Evolutionary conservation across 2,888 invertebrate species (phyloP).

Genomic region (Hipparchia semele): DNA sequence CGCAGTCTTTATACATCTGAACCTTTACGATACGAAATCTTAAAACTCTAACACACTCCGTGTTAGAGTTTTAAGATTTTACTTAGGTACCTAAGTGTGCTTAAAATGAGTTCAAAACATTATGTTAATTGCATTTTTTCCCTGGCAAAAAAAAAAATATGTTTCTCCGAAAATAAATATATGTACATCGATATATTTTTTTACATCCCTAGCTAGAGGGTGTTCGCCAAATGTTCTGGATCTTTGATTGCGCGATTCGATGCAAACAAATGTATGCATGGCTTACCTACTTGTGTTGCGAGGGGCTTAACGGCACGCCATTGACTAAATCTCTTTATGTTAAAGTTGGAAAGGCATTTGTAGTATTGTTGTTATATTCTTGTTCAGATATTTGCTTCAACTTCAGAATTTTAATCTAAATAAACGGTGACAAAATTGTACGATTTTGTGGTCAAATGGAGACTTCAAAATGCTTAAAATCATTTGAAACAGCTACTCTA

Average conservation of each 20-base stretch:
- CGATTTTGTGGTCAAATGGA: background rate
- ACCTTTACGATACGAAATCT: too few relatives aligned
- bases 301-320: conserved; percentile 24
- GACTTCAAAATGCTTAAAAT: background rate
- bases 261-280: conserved; percentile 45
- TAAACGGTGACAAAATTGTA: background rate
- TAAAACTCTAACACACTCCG: too few relatives aligned
- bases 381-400: background rate
- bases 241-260: conserved; percentile 52
- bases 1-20: too few relatives aligned
- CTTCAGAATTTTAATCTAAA: background rate
- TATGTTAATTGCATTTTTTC: too few relatives aligned
- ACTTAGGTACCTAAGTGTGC: too few relatives aligned
- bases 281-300: conserved; percentile 27
- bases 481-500: background rate
- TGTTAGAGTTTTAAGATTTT: too few relatives aligned
- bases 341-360: conserved; percentile 27
- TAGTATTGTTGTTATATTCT: conserved; percentile 15
- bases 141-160: too few relatives aligned
- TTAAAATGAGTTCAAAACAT: too few relatives aligned
- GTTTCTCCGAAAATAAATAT: background rate
- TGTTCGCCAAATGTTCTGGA: conserved; percentile 48
- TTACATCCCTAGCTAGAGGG: conserved; percentile 1
- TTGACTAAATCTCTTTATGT: conserved; percentile 31
- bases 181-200: background rate